Base-by-base conservation (phyloP, 1,140 invertebrate genomes). In the Psilanteris sp. region DNA sequence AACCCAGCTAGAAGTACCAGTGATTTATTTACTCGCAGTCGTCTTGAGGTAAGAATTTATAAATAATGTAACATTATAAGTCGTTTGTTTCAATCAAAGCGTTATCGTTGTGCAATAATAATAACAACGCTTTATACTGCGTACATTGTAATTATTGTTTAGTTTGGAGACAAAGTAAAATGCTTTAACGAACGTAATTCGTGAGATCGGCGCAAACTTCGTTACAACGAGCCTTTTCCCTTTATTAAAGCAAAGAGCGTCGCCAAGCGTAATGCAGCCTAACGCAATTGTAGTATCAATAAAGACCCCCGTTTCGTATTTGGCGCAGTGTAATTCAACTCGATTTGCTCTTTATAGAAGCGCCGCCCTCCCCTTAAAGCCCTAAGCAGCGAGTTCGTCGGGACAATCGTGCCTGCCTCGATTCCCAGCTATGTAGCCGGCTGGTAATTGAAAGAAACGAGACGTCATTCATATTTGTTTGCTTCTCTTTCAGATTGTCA, bases 251-350 rank as follows among this genome's bases (percentile, higher is more conserved):
- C 22, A 32, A n/a, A 32, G 22, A 32, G 36, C 29, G 18, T 52
- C 31, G 22, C 39, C 8, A 22, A 48, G 26, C 18, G 34, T 46
- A 52, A 59, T 32, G 26, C 10, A 54, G 55, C 31, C 22, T 64
- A 64, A 76, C 37, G 52, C 64, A 76, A 70, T 76, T 70, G 64
- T 70, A 64, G 64, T 41, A 57, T 44, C 64, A 76, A 70, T 76
- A 52, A 70, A 70, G 59, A 29, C 14, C 62, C 41, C 48, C n/a
- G 59, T 64, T 76, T 76, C 18, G 57, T 36, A 62, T 62, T 55
- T 46, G 50, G 43, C 48, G 29, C 57, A 44, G 22, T 32, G 50
- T 46, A 76, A 76, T 76, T 64, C 57, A 57, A 59, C 32, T 70
- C 64, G 43, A 62, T 59, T 62, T 64, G 11, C 52, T 70, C 61